Base-by-base conservation (phyloP, 2,113 vertebrate species). In the Chiloscyllium plagiosum region DNA sequence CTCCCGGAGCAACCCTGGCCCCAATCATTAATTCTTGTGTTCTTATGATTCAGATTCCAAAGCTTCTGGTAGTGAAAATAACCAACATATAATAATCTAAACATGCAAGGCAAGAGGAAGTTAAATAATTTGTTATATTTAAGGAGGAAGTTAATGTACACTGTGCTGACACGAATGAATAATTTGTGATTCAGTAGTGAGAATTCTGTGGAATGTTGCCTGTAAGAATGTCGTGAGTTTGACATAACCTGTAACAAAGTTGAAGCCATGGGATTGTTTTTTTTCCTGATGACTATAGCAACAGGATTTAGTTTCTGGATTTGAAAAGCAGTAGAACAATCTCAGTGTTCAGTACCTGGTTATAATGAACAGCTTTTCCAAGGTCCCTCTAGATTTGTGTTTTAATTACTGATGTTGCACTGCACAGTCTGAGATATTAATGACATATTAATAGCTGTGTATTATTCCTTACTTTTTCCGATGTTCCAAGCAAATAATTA, bases 91-190 rank as follows among this genome's bases (percentile, higher is more conserved):
- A 93, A 68, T 66, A 93, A 66, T 5, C 89, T 93, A 93, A 93
- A 68, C 89, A 93, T 61, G 26, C 87, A 61, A 61, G 13, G 52
- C 87, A 90, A 33, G 15, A 93, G 61, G 89, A 93, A 93, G 89
- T 93, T 37, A 37, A 66, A 37, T 93, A 33, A 66, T 92, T 92
- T 93, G 89, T 93, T 37, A 65, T 93, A 19, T 93, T n/a, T 65
- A 93, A 93, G 61, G 61, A n/a, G 89, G 89, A 93, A 93, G 61
- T 93, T 42, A 15, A 8, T 93, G 89, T 83, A 93, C 89, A 68
- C 61, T 66, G 20, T 3, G 17, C 33, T 93, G 61, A 93, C 89
- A 37, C 89, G 33, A n/a, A 37, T 66, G 61, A 93, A 66, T 68
- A 93, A 66, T 92, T 92, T 65, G 56, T 92, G 87, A 92, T 93